Evolutionary conservation across 2,797 vertebrate species (phyloP), one percentile per base, ranked within the genome.

Genomic region (Ammospiza maritima): DNA sequence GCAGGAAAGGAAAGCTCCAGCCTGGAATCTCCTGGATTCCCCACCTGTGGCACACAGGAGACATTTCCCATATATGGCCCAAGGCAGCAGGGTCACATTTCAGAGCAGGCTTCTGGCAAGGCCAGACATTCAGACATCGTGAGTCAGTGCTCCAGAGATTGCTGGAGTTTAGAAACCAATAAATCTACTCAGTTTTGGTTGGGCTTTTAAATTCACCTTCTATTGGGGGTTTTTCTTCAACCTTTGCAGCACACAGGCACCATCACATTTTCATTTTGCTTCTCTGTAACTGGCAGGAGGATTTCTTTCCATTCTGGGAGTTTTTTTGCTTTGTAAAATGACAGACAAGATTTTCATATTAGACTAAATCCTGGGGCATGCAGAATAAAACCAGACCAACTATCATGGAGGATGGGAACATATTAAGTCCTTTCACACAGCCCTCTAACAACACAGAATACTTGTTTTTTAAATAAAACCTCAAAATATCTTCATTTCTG

Each of bases 71-170:
- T 91, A 78, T 48, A 91, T 27, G 70, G 91, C 66, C 83, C 91
- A 94, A 61, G 75, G 17, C 27, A 0, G 56, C 29, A 32, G 44
- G 85, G 86, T 78, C 79, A 83, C 58, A 22, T 40, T 81, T 50
- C 76, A 72, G 85, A 18, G 65, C 85, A 65, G 6, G 38, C 51
- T 75, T 26, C 56, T 96, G 93, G 88, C 90, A 93, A 84, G 73
- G n/a, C 83, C 83, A 60, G 44, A 29, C 94, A 88, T 94, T 95
- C 93, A 95, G 60, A 48, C 62, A 64, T 10, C 21, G 2, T 93
- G 88, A 95, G 91, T 89, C 95, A 96, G 95, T 60, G 70, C 89
- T 94, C 73, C 79, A 96, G 85, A 51, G 91, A 91, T 25, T 88
- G 73, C 2, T 56, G 40, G 44, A 32, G 1, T 83, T 88, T 75